Base-by-base conservation (phyloP, 2,113 vertebrate species). In the Onychostoma macrolepis region DNA sequence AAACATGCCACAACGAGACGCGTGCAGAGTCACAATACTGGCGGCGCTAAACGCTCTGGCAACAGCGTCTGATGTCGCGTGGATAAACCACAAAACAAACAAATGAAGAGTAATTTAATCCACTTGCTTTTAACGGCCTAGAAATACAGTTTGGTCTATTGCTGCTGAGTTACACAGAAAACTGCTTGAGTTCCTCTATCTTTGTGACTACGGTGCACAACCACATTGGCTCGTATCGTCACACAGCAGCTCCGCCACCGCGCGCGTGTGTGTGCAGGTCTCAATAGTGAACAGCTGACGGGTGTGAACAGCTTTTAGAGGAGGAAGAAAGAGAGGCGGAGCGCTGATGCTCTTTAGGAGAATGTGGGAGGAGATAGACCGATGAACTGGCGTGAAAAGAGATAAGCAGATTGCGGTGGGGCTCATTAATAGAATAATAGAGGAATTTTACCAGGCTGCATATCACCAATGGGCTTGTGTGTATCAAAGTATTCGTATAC, bases 231-330 rank as follows among this genome's bases (percentile, higher is more conserved):
- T n/a, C 21, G 65, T 58, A 38, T 41, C 13, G 48, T 24, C 12
- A 26, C 1, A 1, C 1, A 26, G 21, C 45, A 15, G 15, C 80
- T 33, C 69, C 87, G 67, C 17, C 87, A 65, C 80, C 77, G 17
- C 72, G 19, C 67, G 85, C 72, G 19, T 61, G 85, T 0, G 30
- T 89, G 30, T 88, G 92, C 80, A 84, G 90, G 78, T 87, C 78
- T 76, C 67, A 67, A 30, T 87, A 77, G 85, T 88, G 77, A 81
- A 19, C 83, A 82, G 19, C 83, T 90, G 33, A 65, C 50, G 92
- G 93, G 93, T 91, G 94, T 94, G 94, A 53, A 67, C 80, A 15
- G 63, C 63, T 94, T 94, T 93, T 78, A 89, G 92, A 91, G 84
- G 48, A n/a, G 86, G 26, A 74, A 69, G 87, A 69, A 63, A 80